phyloP scores from a whole-genome alignment of 1,140 invertebrate genomes.

The Xylocopa sonorina region DNA sequence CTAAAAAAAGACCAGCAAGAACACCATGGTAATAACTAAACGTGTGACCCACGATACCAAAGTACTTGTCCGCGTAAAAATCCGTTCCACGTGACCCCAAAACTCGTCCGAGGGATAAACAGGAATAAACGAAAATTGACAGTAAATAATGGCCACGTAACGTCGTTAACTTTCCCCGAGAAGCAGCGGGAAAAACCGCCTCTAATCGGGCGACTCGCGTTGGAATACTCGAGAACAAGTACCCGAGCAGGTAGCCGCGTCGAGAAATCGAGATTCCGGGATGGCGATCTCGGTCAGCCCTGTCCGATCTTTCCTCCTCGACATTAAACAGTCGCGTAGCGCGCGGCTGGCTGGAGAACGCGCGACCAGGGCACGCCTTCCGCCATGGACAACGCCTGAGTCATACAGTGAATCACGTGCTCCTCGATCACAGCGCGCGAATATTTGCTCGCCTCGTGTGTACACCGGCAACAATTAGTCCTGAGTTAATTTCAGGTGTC shows the following conservation, averaged over 20 bases:
- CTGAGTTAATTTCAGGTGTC: conserved; percentile 29
- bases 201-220: background rate
- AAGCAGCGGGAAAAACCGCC: background rate
- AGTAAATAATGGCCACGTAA: too few relatives aligned
- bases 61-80: too few relatives aligned
- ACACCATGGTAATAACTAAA: too few relatives aligned
- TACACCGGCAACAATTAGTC: conserved; percentile 35
- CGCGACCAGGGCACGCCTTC: conserved; percentile 70
- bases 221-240: background rate
- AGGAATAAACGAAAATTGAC: too few relatives aligned
- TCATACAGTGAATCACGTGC: conserved; percentile 74
- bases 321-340: conserved; percentile 62
- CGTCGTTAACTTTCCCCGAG: background rate
- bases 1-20: too few relatives aligned
- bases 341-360: conserved; percentile 71
- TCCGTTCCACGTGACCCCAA: too few relatives aligned
- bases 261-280: conserved; percentile 7
- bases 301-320: conserved; percentile 59
- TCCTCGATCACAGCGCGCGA: too few relatives aligned
- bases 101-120: too few relatives aligned
- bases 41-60: too few relatives aligned
- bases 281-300: conserved; percentile 26
- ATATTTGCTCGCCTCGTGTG: conserved; percentile 30
- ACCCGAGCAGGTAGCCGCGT: background rate
- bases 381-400: conserved; percentile 66